Evolutionary conservation across 2,888 invertebrate genomes (phyloP).

Genomic region (Poecilobothrus nobilitatus): DNA sequence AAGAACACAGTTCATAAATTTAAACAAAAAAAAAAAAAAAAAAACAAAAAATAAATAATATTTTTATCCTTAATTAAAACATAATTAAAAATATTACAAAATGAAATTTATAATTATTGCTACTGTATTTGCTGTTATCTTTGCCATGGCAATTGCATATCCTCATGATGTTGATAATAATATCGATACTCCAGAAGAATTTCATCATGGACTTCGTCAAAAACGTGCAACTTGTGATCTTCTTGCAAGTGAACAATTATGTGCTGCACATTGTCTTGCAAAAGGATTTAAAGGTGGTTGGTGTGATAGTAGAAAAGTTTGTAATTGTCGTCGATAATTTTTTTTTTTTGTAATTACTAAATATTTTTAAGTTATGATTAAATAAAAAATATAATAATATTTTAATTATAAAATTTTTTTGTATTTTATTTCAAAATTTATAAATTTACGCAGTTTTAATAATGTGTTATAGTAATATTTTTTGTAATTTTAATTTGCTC

Average conservation of each 20-base stretch:
- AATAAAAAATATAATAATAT: no score
- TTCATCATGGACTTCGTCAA: constrained; percentile 26
- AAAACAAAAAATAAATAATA: no score
- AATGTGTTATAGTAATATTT: no score
- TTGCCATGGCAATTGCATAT: not conserved
- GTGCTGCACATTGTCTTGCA: constrained; percentile 41
- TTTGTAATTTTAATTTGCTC: no score
- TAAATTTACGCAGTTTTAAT: no score
- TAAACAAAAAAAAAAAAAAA: no score
- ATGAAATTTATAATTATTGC: not conserved
- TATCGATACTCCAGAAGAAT: not conserved
- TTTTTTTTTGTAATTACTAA: no score
- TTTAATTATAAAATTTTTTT: no score
- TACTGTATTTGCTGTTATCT: not conserved
- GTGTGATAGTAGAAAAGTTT: constrained; percentile 38
- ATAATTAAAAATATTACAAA: not conserved
- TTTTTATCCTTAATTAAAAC: not conserved
- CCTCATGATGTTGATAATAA: not conserved
- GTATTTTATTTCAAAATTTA: no score
- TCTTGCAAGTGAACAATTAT: constrained; percentile 29
- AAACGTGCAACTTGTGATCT: constrained; percentile 46
- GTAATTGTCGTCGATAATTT: constrained; percentile 37
- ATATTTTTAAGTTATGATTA: no score
- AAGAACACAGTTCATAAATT: no score
- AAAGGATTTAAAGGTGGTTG: constrained; percentile 38